Base-by-base conservation (phyloP, 2,113 vertebrate genomes). In the Todiramphus chloris region DNA sequence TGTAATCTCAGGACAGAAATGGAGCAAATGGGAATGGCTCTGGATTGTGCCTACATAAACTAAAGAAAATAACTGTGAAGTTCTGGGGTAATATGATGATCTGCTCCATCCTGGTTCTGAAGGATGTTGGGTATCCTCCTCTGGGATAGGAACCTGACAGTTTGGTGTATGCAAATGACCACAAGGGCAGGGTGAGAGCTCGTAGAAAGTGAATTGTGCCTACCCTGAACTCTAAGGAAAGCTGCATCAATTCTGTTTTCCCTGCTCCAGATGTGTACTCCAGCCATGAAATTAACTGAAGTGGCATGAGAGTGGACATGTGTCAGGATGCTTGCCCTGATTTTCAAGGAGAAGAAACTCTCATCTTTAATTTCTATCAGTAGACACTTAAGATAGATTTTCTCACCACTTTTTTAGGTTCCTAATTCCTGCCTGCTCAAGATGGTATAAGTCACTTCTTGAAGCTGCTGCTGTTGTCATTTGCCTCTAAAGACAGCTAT, bases 231-330 rank as follows among this genome's bases (percentile, higher is more conserved):
- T 37, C 13, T 31, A 14, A 75, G 15, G 14, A 69, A 82, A 63
- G 31, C 2, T 51, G n/a, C 3, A 60, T 31, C 13, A n/a, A 5
- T 28, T 90, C 1, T 50, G 18, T n/a, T 87, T 78, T 85, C 16
- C 12, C 16, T 72, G 41, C 17, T 60, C 25, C 15, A 35, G 18
- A 9, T 69, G 15, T 27, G 13, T 33, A 27, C 17, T 60, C 15
- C 44, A 64, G 10, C 7, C 27, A 25, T 6, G 5, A 33, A 69
- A n/a, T 6, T 41, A 37, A 21, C 30, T 51, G 13, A 7, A 10
- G 4, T 18, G 28, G 3, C 10, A 7, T 20, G 5, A 79, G 31
- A 50, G 6, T 25, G 14, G 6, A 25, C 13, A 4, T 6, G 3
- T 37, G 4, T 46, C 35, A 63, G n/a, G 14, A 13, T 72, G 16